Evolutionary conservation across 2,113 vertebrate genomes (phyloP).

Genomic region (Amphiprion percula): DNA sequence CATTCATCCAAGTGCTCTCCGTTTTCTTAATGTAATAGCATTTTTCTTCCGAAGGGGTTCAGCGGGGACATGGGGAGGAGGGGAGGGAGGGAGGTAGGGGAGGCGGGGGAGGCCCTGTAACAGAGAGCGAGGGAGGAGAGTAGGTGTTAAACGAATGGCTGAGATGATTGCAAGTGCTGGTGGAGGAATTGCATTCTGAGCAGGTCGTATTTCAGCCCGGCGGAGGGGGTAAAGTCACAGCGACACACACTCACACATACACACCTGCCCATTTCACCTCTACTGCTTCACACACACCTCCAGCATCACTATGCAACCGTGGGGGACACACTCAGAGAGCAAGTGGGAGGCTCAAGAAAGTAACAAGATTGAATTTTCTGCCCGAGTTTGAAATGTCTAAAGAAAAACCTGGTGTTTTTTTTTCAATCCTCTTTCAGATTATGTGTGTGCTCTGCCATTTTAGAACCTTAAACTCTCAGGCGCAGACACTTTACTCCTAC

Average conservation of each 20-base stretch:
- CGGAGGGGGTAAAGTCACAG: constrained; percentile 1
- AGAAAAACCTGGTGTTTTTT: no score
- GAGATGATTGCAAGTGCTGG: constrained; percentile 70
- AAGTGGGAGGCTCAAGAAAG: background rate
- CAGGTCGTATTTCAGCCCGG: constrained; percentile 67
- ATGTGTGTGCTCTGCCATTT: no score
- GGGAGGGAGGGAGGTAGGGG: background rate
- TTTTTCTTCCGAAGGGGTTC: constrained; percentile 39
- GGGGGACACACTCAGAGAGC: background rate
- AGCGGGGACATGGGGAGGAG: background rate
- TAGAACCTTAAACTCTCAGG: no score
- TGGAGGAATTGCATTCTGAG: constrained; percentile 71
- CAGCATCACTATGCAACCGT: constrained; percentile 24
- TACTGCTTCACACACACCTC: constrained; percentile 7
- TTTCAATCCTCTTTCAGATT: no score
- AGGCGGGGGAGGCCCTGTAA: constrained; percentile 23
- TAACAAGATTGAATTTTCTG: background rate
- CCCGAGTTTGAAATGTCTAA: background rate
- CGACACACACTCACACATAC: constrained; percentile 6
- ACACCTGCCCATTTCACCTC: constrained; percentile 10
- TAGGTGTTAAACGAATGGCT: constrained; percentile 62
- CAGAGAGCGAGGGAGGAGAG: constrained; percentile 17
- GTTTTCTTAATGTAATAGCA: constrained; percentile 57
- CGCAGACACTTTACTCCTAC: no score
- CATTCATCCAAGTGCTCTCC: constrained; percentile 34